phyloP scores from a whole-genome alignment of 2,113 vertebrate genomes.

The Mastomys coucha region DNA sequence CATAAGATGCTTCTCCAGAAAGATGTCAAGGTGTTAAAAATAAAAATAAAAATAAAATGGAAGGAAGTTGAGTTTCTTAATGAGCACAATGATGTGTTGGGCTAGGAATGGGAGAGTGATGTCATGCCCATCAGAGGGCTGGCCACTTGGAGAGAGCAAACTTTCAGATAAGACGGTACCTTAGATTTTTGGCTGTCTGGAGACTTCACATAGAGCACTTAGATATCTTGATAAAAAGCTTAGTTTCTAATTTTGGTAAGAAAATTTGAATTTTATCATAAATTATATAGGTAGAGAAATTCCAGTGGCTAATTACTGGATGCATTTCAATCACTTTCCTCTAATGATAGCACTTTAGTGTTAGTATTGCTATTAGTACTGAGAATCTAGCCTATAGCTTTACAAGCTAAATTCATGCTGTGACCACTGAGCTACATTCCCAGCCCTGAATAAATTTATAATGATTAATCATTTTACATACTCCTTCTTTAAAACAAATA shows the following conservation, averaged over 20 bases:
- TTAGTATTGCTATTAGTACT: background rate
- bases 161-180: background rate
- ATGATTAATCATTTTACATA: conserved; percentile 2
- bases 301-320: conserved; percentile 6
- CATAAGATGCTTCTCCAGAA: conserved; percentile 28
- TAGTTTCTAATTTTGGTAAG: conserved; percentile 44
- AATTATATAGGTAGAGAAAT: background rate
- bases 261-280: background rate
- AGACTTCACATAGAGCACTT: background rate
- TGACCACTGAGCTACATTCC: background rate
- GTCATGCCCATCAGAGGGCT: background rate
- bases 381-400: background rate
- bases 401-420: background rate
- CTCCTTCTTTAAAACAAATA: background rate
- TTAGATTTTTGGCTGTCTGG: conserved; percentile 26
- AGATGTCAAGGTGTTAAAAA: conserved; percentile 8
- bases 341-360: background rate
- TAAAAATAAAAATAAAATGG: background rate
- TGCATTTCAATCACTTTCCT: background rate
- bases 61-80: background rate
- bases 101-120: background rate
- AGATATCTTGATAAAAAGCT: background rate
- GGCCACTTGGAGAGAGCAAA: background rate
- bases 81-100: background rate
- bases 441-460: background rate